Conservation (phyloP, 2,888 invertebrate genomes). For the Trilocha varians region DNA sequence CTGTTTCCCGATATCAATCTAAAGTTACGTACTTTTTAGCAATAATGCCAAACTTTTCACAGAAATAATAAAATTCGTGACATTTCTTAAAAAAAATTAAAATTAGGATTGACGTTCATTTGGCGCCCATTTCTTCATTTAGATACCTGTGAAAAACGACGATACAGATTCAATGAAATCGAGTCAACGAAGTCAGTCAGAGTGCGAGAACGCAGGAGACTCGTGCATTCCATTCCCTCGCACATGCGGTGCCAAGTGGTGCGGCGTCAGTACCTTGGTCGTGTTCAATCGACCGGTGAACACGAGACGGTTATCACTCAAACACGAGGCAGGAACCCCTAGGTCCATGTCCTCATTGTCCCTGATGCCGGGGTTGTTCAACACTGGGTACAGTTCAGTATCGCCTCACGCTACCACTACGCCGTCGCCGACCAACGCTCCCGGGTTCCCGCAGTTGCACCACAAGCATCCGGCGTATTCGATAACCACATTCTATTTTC, state of each 20-base stretch:
- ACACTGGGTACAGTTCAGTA: slow-evolving; percentile 48
- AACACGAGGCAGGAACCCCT: slow-evolving; percentile 84
- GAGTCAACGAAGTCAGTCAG: slow-evolving; percentile 62
- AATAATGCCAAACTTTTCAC: too few species aligned
- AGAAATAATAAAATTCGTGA: too few species aligned
- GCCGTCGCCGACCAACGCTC: slow-evolving; percentile 63
- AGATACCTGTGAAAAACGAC: slow-evolving; percentile 73
- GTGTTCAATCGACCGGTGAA: slow-evolving; percentile 86
- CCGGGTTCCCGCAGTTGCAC: slow-evolving; percentile 62
- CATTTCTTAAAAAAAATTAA: too few species aligned
- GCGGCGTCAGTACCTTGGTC: slow-evolving; percentile 87
- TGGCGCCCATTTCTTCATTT: slow-evolving; percentile 17
- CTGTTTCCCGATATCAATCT: too few species aligned
- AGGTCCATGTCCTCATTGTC: slow-evolving; percentile 66
- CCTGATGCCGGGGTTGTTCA: slow-evolving; percentile 46
- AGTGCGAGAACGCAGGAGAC: slow-evolving; percentile 74
- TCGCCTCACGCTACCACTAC: slow-evolving; percentile 68
- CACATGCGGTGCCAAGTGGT: slow-evolving; percentile 95
- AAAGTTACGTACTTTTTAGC: too few species aligned
- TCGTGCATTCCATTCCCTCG: slow-evolving; percentile 94
- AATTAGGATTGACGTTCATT: too few species aligned
- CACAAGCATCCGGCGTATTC: slow-evolving; percentile 73
- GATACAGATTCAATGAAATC: slow-evolving; percentile 65
- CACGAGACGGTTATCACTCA: slow-evolving; percentile 77
- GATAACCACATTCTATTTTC: slow-evolving; percentile 86